Conservation (phyloP, 2,797 vertebrate species). For the Xenentodon cancila region DNA sequence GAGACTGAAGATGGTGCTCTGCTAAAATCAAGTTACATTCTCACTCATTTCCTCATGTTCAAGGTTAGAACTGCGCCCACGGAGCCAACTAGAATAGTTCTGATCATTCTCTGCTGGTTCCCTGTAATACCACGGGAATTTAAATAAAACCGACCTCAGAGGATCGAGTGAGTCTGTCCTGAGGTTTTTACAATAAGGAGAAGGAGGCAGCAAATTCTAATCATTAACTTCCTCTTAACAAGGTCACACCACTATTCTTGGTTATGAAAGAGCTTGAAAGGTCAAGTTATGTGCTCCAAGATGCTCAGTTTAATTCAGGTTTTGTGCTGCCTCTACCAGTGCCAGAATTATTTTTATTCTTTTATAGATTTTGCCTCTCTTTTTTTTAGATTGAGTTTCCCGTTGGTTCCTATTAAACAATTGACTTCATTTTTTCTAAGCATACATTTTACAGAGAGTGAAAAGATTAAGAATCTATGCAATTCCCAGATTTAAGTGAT, state of each 20-base stretch:
- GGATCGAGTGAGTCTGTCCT: constrained; percentile 46
- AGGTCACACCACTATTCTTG: constrained; percentile 66
- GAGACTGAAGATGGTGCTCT: not conserved
- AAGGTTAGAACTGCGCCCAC: constrained; percentile 9
- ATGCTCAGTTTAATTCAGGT: constrained; percentile 11
- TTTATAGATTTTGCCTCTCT: no score
- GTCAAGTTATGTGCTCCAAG: constrained; percentile 16
- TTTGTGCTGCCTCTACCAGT: not conserved
- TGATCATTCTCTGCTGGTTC: constrained; percentile 39
- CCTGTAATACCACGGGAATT: constrained; percentile 52
- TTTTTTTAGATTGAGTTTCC: no score
- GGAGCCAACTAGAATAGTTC: not conserved
- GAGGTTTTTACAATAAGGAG: constrained; percentile 46
- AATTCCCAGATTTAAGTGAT: no score
- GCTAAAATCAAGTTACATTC: constrained; percentile 12
- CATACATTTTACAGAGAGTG: no score
- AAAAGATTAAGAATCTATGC: no score
- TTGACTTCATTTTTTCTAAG: no score
- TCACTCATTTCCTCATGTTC: constrained; percentile 23
- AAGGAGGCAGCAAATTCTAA: constrained; percentile 59
- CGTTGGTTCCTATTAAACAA: no score
- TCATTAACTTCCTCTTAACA: constrained; percentile 68
- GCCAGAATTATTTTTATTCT: no score
- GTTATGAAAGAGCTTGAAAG: constrained; percentile 40
- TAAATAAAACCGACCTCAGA: constrained; percentile 70